phyloP scores from a whole-genome alignment of 2,797 vertebrate species.

The Bradypus variegatus region DNA sequence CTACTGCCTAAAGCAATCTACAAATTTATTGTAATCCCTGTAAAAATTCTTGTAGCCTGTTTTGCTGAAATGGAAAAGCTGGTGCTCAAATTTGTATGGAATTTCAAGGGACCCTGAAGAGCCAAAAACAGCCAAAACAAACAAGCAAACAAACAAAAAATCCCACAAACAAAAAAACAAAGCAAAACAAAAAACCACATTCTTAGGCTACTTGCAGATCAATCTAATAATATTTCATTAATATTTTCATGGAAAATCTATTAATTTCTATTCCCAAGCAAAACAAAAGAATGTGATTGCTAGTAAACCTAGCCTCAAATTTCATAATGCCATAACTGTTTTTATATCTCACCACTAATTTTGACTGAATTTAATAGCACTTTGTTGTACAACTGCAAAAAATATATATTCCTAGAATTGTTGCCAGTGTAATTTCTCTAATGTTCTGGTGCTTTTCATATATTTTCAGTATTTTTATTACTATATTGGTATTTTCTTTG shows the following conservation, averaged over 20 bases:
- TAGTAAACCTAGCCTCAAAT: conserved; percentile 58
- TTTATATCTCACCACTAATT: conserved; percentile 71
- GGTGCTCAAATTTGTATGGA: no score
- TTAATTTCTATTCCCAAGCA: conserved; percentile 53
- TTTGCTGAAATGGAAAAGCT: no score
- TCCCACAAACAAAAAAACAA: no score
- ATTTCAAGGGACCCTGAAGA: no score
- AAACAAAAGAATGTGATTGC: conserved; percentile 48
- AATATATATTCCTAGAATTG: conserved; percentile 73
- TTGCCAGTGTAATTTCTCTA: conserved; percentile 76
- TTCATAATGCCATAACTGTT: conserved; percentile 64
- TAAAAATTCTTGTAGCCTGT: no score
- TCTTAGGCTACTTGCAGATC: conserved; percentile 51
- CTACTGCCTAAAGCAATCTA: no score
- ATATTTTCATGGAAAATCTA: conserved; percentile 58
- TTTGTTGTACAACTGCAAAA: conserved; percentile 74
- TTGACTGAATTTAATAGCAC: conserved; percentile 74
- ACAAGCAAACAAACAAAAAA: no score
- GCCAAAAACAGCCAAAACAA: no score
- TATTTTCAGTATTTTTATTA: conserved; percentile 81
- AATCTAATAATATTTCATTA: conserved; percentile 55
- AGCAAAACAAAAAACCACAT: no score
- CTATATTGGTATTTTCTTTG: conserved; percentile 78
- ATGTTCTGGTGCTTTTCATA: conserved; percentile 78
- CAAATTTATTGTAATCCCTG: no score